These are phyloP conservation scores for Deroptyus accipitrinus DNA, from an alignment of 2,113 vertebrate species.

Conservation along the genomic window DNA sequence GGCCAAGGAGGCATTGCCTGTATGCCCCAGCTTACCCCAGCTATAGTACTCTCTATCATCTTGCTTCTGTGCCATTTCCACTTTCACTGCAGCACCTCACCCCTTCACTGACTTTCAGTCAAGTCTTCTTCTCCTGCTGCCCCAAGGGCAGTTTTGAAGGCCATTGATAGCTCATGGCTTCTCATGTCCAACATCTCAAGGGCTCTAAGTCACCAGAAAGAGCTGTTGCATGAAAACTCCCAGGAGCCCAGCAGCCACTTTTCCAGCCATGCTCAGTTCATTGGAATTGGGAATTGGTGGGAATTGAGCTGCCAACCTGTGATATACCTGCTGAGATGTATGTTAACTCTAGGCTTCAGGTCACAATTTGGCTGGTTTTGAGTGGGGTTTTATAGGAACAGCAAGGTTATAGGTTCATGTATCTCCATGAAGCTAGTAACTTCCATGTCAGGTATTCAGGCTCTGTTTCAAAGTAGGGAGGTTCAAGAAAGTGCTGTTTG, in stretches of 20 bases:
- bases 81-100: neutral
- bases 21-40: neutral
- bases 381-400: neutral
- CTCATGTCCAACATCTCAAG: neutral
- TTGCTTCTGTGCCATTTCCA: neutral
- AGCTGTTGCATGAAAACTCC: neutral
- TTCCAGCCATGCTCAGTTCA: rapidly evolving
- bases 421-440: neutral
- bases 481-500: neutral
- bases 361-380: neutral
- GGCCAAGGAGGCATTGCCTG: neutral
- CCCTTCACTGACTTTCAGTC: neutral
- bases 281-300: neutral
- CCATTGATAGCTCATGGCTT: neutral
- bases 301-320: neutral
- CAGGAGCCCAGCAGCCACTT: neutral
- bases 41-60: rapidly evolving
- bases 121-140: neutral
- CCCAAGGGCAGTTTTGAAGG: neutral
- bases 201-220: neutral
- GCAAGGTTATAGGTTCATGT: neutral
- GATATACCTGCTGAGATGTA: neutral
- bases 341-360: neutral
- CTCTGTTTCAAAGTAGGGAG: neutral
- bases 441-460: neutral